Conservation (phyloP, 1,140 invertebrate genomes). For the Tetragnatha versicolor region DNA sequence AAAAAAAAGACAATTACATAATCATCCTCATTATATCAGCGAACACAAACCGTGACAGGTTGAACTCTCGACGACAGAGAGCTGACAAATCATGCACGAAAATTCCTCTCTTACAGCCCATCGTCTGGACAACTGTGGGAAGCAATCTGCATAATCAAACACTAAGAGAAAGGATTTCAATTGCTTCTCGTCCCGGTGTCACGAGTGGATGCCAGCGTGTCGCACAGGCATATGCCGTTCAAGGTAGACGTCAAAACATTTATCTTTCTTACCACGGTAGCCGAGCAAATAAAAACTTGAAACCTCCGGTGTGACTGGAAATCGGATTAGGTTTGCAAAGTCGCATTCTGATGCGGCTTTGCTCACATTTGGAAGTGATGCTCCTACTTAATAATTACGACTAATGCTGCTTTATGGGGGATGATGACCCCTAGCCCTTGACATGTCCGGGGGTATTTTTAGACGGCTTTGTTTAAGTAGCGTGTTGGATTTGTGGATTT, state of each 20-base stretch:
- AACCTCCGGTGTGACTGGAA: conserved; percentile 16
- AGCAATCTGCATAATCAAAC: background rate
- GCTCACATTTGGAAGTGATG: background rate
- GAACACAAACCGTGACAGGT: too few species aligned
- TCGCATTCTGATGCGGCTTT: conserved; percentile 4
- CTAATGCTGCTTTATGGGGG: too few species aligned
- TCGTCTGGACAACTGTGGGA: background rate
- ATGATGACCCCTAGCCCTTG: too few species aligned
- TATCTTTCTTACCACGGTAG: conserved; percentile 12
- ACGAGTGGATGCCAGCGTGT: conserved; percentile 3
- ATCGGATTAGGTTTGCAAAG: conserved; percentile 9
- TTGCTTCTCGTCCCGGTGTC: background rate
- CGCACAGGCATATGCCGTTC: background rate
- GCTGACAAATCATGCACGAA: background rate
- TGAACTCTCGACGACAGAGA: background rate
- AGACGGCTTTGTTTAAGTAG: too few species aligned
- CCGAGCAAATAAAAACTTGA: conserved; percentile 8
- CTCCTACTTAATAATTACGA: background rate
- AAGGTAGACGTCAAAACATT: conserved; percentile 7
- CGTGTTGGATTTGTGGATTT: too few species aligned
- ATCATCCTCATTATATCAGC: too few species aligned
- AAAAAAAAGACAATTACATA: too few species aligned
- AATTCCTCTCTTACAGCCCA: background rate
- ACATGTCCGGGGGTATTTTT: too few species aligned
- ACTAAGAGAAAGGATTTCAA: conserved; percentile 8